Base-by-base conservation (phyloP, 2,888 invertebrate species). In the Tyria jacobaeae region DNA sequence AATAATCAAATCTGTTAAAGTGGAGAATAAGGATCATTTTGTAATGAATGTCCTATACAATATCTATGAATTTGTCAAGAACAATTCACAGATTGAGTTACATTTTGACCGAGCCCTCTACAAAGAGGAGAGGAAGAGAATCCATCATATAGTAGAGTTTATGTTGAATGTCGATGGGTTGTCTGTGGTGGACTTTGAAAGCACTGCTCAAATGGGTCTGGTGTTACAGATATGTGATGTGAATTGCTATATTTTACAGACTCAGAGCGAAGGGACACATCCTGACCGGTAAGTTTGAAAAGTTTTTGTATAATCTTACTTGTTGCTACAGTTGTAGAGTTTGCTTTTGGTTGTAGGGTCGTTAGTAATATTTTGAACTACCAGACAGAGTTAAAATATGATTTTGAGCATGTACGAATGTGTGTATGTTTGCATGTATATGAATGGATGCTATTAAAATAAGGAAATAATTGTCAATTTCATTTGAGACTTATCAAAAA, bases 1-100 rank as follows among this genome's bases (percentile, higher is more conserved):
- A 31, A 31, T 6, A 31, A 31, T 31, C 27, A 31, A 31, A 31
- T 31, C 27, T 31, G 17, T 37, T 7, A 27, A n/a, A 17, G 7
- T 27, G n/a, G n/a, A 41, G 3, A 52, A 51, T 50, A 69, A 65
- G 7, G 62, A 76, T 3, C 41, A 64, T 1, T 87, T 85, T 54
- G 71, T 73, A 0, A 78, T 76, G 1, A 89, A 89, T 49, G 65
- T 83, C 0, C 68, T 90, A 0, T 60, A 72, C 0, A 52, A 71
- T n/a, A 75, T 90, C 0, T 70, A 83, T 24, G 84, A 86, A 2
- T 91, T 90, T n/a, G 83, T 89, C 0, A 81, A 78, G 53, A 85
- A 89, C 53, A 87, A 89, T 41, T 57, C 63, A 0, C 79, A 86
- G 48, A 52, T 78, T 0, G 86, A 86, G 48, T 39, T 89, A 0